Percentiles rank a stretch among this genome's conserved stretches.
These are phyloP conservation scores for Lathamus discolor DNA, from an alignment of 2,113 vertebrate genomes.

Conservation along the genomic window DNA sequence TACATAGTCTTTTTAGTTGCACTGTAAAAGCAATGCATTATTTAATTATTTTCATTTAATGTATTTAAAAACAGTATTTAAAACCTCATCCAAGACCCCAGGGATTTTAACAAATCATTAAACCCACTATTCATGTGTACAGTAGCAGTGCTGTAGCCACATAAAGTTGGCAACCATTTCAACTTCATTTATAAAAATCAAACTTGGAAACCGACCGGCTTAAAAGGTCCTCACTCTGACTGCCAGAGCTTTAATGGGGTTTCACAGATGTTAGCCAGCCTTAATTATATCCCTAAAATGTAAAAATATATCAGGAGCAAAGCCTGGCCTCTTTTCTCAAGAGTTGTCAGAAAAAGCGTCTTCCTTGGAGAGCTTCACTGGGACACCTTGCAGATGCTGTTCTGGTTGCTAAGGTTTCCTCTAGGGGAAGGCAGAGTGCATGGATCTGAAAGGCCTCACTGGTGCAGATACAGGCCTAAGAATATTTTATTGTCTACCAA, in stretches of 20 bases:
- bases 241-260: conserved; percentile 6
- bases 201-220: conserved; percentile 3
- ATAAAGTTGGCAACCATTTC: background rate
- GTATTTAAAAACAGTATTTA: conserved; percentile 41
- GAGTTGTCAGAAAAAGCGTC: background rate
- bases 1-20: conserved; percentile 5
- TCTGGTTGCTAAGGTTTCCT: background rate
- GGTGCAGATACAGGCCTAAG: background rate
- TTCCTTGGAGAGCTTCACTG: background rate
- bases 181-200: background rate
- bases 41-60: conserved; percentile 58
- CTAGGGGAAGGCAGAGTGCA: background rate
- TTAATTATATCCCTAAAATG: background rate
- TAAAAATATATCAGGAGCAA: background rate
- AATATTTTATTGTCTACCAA: background rate
- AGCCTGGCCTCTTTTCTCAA: background rate
- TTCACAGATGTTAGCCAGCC: background rate
- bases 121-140: background rate
- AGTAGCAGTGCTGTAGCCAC: background rate
- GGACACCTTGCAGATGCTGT: background rate
- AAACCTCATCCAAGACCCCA: background rate
- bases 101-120: background rate
- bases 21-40: conserved; percentile 13
- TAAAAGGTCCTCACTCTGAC: conserved; percentile 1
- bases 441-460: background rate